Base-by-base conservation (phyloP, 92 coral and sea anemone genomes). In the Heliopora coerulea region DNA sequence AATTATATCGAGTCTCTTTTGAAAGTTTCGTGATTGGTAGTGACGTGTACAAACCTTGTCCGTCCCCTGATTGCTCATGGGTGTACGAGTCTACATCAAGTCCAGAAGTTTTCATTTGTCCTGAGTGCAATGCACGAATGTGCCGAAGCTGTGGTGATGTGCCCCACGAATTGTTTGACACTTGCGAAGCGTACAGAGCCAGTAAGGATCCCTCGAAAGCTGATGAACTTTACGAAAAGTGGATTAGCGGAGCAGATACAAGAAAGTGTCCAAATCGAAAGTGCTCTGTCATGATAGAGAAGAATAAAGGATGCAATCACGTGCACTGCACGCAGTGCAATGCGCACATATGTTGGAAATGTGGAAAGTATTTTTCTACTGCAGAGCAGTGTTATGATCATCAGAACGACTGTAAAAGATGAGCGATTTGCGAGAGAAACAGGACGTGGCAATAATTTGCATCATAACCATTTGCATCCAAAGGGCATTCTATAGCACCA, bases 101-200 rank as follows among this genome's bases (percentile, higher is more conserved):
- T 18, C 91, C 87, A 15, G 75, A 85, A 56, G 84, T 62, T 60
- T 86, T 90, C 73, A 68, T 48, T 20, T 92, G 97, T 60, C 79
- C 73, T 49, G 87, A 79, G 50, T 92, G 96, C 41, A 32, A 70
- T 15, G 64, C 83, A 13, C 86, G 80, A 1, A 79, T 74, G 42
- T 92, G 97, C 68, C 87, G 88, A 1, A 72, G 88, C 18, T 92
- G 97, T 49, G 93, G 91, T 62, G 63, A 80, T 54, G 78, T 82
- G 39, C 83, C 78, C 49, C 97, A 92, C 80, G 84, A 68, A 18
- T 88, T 86, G 40, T 69, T 87, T 32, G 75, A 68, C 68, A 85
- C 93, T 19, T 92, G 97, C 70, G 83, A 87, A 46, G 88, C 84
- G 72, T 85, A 76, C 37, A 79, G 81, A 65, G 81, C 91, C 23